Evolutionary conservation across 1,140 invertebrate genomes (phyloP).

Genomic region (Acromyrmex charruanus): DNA sequence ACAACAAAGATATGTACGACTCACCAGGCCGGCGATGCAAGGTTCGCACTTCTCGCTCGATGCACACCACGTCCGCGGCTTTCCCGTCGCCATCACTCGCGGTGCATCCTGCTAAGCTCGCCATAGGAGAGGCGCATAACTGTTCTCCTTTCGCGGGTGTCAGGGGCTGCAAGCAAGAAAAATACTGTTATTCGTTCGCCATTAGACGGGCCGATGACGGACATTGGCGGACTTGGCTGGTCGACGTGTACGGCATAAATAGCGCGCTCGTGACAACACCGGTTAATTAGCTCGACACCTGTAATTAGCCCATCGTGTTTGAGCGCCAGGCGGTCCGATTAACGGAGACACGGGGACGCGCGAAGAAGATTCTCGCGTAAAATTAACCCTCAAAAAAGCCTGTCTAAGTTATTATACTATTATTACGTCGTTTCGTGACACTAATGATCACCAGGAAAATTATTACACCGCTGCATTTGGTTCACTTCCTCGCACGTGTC

Average conservation of each 20-base stretch:
- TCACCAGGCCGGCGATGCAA: conserved; percentile 24
- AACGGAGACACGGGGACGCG: neutral
- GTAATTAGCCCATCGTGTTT: conserved; percentile 29
- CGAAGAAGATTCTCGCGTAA: neutral
- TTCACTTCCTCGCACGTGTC: conserved; percentile 23
- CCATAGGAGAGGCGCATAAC: conserved; percentile 40
- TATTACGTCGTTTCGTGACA: neutral
- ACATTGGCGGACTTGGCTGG: conserved; percentile 14
- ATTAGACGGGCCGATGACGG: conserved; percentile 20
- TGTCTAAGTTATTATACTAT: neutral
- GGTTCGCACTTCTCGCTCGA: conserved; percentile 12
- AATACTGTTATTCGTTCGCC: conserved; percentile 59
- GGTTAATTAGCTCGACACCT: conserved; percentile 48
- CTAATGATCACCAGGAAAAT: neutral
- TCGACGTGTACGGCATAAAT: conserved; percentile 48
- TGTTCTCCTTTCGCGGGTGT: conserved; percentile 38
- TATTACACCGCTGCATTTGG: conserved; percentile 11
- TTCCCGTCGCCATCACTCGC: conserved; percentile 44
- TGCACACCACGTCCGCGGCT: conserved; percentile 55
- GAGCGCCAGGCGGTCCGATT: neutral
- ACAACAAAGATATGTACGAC: conserved; percentile 18
- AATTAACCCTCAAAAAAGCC: conserved; percentile 16
- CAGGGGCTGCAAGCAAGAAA: conserved; percentile 42
- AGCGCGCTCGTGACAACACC: conserved; percentile 45
- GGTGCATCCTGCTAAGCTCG: conserved; percentile 23